Conservation (phyloP, 2,797 vertebrate genomes). For the Tapirus indicus region DNA sequence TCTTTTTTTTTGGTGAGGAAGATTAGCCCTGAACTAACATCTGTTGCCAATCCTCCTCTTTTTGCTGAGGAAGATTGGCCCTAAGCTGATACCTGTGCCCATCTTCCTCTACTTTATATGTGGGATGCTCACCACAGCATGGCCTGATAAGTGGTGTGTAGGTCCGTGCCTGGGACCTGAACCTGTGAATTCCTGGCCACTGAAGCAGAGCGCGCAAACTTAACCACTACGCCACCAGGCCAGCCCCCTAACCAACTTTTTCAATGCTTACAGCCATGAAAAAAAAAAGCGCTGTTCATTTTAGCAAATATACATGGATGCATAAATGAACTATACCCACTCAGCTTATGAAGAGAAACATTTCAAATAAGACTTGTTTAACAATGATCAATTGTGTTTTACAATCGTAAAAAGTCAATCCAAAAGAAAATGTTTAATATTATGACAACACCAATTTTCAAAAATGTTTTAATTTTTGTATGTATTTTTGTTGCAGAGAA, state of each 20-base stretch:
- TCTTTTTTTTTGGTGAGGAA: too few relatives aligned
- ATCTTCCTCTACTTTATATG: too few relatives aligned
- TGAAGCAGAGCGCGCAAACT: too few relatives aligned
- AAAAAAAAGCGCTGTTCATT: background rate
- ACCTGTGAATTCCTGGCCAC: too few relatives aligned
- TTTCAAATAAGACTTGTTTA: constrained; percentile 10
- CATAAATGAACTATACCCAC: background rate
- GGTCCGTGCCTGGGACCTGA: too few relatives aligned
- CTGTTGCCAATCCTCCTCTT: too few relatives aligned
- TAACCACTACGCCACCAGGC: too few relatives aligned
- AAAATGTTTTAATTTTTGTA: constrained; percentile 29
- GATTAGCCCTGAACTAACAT: too few relatives aligned
- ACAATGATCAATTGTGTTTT: background rate
- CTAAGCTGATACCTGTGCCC: too few relatives aligned
- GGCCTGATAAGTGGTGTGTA: too few relatives aligned
- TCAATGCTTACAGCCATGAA: background rate
- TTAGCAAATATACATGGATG: background rate
- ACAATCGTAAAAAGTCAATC: background rate
- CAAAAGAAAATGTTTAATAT: constrained; percentile 22
- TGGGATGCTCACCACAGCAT: too few relatives aligned
- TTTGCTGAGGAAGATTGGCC: too few relatives aligned
- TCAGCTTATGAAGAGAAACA: background rate
- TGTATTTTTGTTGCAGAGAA: background rate
- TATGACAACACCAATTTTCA: background rate
- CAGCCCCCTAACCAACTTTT: background rate